phyloP scores from a whole-genome alignment of 2,113 vertebrate genomes.

The Entelurus aequoreus region DNA sequence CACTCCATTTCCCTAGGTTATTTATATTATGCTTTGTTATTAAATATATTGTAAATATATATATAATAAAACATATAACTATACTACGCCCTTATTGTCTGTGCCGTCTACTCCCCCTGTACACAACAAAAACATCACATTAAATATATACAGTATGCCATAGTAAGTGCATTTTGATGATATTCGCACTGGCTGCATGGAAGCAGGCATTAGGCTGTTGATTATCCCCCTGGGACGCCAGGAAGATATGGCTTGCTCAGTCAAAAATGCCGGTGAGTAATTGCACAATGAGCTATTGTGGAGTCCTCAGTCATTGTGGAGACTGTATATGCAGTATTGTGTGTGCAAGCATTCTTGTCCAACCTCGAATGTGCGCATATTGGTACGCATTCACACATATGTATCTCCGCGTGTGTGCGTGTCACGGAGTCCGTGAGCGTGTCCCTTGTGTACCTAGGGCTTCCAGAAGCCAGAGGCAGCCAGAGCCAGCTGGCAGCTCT shows the following conservation, averaged over 20 bases:
- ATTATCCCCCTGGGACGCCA: conserved; percentile 25
- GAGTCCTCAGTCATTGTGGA: background rate
- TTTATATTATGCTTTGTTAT: no score
- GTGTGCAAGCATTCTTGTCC: conserved; percentile 18
- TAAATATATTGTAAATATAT: no score
- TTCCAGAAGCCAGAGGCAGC: conserved; percentile 54
- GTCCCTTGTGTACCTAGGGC: conserved; percentile 47
- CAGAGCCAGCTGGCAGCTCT: conserved; percentile 66
- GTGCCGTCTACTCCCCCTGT: background rate
- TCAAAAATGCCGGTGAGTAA: conserved; percentile 8
- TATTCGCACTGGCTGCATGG: conserved; percentile 37
- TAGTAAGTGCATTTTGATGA: conserved; percentile 43
- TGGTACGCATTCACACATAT: conserved; percentile 1
- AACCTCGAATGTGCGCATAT: background rate
- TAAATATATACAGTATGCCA: conserved; percentile 4
- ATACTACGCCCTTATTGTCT: no score
- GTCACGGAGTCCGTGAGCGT: conserved; percentile 63
- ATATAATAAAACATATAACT: no score
- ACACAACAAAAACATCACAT: background rate
- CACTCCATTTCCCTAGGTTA: no score
- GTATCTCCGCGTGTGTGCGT: conserved; percentile 9
- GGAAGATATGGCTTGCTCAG: conserved; percentile 26
- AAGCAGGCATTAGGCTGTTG: conserved; percentile 51
- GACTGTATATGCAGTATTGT: conserved; percentile 22
- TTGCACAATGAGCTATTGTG: background rate